Base-by-base conservation (phyloP, 2,797 vertebrate genomes). In the Acanthiza pusilla region DNA sequence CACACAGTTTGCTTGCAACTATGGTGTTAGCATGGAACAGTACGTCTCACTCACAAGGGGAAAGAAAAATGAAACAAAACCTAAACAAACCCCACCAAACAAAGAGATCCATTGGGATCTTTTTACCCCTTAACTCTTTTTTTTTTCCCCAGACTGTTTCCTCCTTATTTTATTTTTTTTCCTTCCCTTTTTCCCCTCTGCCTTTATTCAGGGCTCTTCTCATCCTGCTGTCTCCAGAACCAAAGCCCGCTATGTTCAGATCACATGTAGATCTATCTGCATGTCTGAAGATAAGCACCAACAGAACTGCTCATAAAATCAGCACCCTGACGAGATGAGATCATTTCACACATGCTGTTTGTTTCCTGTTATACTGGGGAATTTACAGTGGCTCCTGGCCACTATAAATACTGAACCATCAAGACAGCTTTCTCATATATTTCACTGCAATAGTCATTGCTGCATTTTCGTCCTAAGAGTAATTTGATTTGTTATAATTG, bases 341-440 rank as follows among this genome's bases (percentile, higher is more conserved):
- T 94, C 78, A 94, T 96, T 96, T 92, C 68, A 89, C 78, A 93
- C 43, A 3, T 89, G 91, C 72, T 92, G 63, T 91, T 96, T 95
- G 78, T 89, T 94, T 96, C 91, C 77, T 93, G 57, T 72, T 88
- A 27, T 58, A 50, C 67, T 50, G 32, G 10, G 47, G 71, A 74
- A 91, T 95, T 96, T 92, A 91, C 85, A 68, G 88, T 85, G 85
- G 92, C 76, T 93, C 75, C 92, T 94, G 75, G 85, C 89, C 91
- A 85, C 61, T 85, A 87, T 94, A 96, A 96, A 95, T 94, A 94
- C 79, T 78, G 43, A 92, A 66, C 57, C 40, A 38, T 68, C 74
- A 88, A 81, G 92, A 92, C 47, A 65, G 62, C n/a, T 84, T 96
- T 88, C 80, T 89, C 36, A 20, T 75, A 73, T 80, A 78, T 89